Evolutionary conservation across 2,888 invertebrate genomes (phyloP), one percentile per base, ranked within the genome.

Genomic region (Gibbula magus): DNA sequence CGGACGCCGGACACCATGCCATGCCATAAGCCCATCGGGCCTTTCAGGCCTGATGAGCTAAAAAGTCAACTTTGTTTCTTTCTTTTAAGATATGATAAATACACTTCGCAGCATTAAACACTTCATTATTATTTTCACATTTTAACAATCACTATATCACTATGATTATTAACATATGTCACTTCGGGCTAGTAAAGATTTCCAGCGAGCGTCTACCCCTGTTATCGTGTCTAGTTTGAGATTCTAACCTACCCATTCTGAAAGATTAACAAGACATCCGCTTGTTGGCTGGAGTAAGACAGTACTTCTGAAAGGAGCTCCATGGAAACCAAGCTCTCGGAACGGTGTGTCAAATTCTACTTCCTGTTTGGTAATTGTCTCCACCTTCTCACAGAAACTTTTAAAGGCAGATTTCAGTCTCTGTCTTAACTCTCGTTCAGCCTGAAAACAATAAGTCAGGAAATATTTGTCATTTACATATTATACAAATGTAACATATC

Each of bases 321-420:
- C 99, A 78, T 97, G 97, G 94, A 99, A 99, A 20, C 99, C 99
- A 32, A 99, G 94, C 90, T 99, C 99, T 94, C 98, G 95, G 95
- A 99, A 99, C 3, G 99, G 99, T 51, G 98, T 97, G 92, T 99
- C 99, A 92, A 99, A 99, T 94, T 99, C 99, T 74, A 99, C 96
- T 93, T 97, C 97, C 91, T 97, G 96, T 93, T 99, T 99, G 51
- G 99, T 99, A 95, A 98, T 96, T 18, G 95, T 94, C 93, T 99
- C 99, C 10, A 96, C 96, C 92, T 99, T 97, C 93, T 99, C 99
- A 92, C 98, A 98, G 94, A 99, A 99, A 92, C 97, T 97, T 93
- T 98, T 98, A 94, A 99, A 99, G 16, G 99, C 99, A 0, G 97
- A 96, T 93, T 99, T 99, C 79, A 99, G 94, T 91, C 98, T 99